Conservation (phyloP, 2,797 vertebrate genomes). For the Linurgus olivaceus region DNA sequence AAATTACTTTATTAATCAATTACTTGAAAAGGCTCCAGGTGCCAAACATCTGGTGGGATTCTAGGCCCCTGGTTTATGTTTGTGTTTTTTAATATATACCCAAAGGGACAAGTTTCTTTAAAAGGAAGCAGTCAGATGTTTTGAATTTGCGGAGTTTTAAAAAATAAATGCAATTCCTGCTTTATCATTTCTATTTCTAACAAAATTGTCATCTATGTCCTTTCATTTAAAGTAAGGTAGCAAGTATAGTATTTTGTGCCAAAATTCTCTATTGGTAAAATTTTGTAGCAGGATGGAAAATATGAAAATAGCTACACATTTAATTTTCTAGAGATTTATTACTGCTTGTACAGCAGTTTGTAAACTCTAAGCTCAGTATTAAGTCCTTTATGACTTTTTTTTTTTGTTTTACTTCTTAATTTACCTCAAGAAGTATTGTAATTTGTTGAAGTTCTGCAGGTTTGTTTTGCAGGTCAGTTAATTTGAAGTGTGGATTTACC, state of each 20-base stretch:
- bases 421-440: neutral
- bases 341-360: neutral
- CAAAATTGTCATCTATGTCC: neutral
- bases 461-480: neutral
- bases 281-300: neutral
- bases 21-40: constrained; percentile 26
- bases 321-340: constrained; percentile 11
- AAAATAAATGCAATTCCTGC: constrained; percentile 38
- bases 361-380: neutral
- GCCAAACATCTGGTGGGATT: constrained; percentile 35
- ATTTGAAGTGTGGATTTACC: neutral
- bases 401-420: neutral
- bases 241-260: neutral
- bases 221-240: neutral
- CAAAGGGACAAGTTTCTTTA: constrained; percentile 46
- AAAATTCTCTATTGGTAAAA: neutral
- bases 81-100: constrained; percentile 39
- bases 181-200: constrained; percentile 8
- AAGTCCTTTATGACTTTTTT: neutral
- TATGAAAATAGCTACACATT: neutral
- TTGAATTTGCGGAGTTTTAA: constrained; percentile 57
- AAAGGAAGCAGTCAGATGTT: constrained; percentile 65
- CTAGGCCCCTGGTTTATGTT: constrained; percentile 23
- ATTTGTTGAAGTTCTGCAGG: neutral
- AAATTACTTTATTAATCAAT: neutral